phyloP scores from a whole-genome alignment of 2,113 vertebrate genomes.

The Hipposideros armiger region DNA sequence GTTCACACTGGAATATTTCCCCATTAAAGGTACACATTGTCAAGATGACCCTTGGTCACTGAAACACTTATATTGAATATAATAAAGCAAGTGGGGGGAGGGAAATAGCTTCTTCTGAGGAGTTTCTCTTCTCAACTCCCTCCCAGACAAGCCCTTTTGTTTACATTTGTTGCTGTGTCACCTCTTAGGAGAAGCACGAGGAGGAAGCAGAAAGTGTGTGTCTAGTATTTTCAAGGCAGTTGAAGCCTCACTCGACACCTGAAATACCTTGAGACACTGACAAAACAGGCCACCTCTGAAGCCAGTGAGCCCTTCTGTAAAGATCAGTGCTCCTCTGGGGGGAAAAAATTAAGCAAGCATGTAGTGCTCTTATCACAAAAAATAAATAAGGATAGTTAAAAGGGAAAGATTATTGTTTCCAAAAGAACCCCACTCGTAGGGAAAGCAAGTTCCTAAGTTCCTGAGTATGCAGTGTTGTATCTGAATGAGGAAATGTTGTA shows the following conservation, averaged over 20 bases:
- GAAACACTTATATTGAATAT: neutral
- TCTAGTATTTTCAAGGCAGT: neutral
- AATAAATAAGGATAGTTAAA: constrained; percentile 24
- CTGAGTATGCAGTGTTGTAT: neutral
- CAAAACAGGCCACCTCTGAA: neutral
- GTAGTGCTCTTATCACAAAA: neutral
- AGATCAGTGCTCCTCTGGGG: neutral
- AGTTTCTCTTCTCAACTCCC: neutral
- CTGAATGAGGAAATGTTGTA: neutral
- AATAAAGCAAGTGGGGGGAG: neutral
- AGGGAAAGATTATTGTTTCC: neutral
- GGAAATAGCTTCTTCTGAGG: neutral
- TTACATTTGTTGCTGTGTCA: neutral
- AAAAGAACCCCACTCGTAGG: neutral
- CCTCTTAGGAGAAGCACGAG: neutral
- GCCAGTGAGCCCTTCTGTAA: neutral
- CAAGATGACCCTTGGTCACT: neutral
- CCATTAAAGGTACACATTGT: neutral
- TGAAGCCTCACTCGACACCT: neutral
- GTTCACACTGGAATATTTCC: neutral
- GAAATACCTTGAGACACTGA: neutral
- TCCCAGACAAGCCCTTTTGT: neutral
- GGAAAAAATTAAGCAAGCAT: neutral
- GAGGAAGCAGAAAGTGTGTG: neutral
- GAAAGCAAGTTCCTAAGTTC: constrained; percentile 33